Base-by-base conservation (phyloP, 2,113 vertebrate species). In the Pycnonotus jocosus region DNA sequence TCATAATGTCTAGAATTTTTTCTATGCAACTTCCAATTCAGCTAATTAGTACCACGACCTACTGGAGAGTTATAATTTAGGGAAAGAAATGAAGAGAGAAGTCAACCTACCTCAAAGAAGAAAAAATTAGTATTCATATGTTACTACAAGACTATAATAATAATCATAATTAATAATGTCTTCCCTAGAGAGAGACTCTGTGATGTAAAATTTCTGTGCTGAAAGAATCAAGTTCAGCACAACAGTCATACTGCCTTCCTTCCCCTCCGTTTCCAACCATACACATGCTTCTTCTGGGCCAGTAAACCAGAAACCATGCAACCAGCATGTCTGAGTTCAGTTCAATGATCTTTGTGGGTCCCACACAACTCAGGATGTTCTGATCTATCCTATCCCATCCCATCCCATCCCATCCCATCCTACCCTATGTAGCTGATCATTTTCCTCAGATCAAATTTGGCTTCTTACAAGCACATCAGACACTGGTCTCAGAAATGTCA, bases 51-150 rank as follows among this genome's bases (percentile, higher is more conserved):
- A 94, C 50, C 76, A 91, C 1, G 13, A 88, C 74, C 47, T 94
- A 76, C 66, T 86, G 62, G 69, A 92, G 57, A 93, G 69, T 53
- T 95, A 72, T 73, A 95, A 95, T 92, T 93, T 92, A 91, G 78
- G 74, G 80, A 91, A 40, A 92, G 57, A 83, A 93, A 84, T 71
- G 10, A 91, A 80, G 40, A 88, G 42, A 92, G 71, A 90, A 93
- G 61, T 89, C 95, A 95, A 93, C 66, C 35, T 95, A 93, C 27
- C 54, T 85, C 73, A 94, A 96, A 92, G 42, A 72, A 93, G 81
- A 74, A 93, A 72, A 77, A 51, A 35, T 40, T 70, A 65, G 35
- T 47, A 82, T 84, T 91, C 85, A 30, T 85, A 53, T 88, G 81
- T 92, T 94, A 73, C 79, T 87, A 94, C 70, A 93, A 80, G 86